A percentile compares a stretch with the other conserved stretches of the same genome.
These are phyloP conservation scores for Gymnoscelis rufifasciata DNA, from an alignment of 2,888 invertebrate genomes.

Conservation along the genomic window DNA sequence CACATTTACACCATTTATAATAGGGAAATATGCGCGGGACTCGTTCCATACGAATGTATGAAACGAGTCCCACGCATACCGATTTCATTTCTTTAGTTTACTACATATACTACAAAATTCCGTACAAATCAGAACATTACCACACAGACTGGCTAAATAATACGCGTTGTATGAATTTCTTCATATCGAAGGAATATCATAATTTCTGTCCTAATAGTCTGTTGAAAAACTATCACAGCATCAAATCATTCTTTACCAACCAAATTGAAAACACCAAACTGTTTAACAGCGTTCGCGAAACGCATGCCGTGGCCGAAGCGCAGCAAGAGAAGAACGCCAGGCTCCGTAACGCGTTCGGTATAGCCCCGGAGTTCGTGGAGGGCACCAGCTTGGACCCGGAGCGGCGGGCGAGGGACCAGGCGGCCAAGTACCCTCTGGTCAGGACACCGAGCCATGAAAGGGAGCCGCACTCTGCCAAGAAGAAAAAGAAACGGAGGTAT, in stretches of 20 bases:
- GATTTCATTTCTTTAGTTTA: too few relatives aligned
- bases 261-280: not conserved
- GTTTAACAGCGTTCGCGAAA: conserved; percentile 89
- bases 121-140: too few relatives aligned
- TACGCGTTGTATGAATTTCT: too few relatives aligned
- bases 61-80: too few relatives aligned
- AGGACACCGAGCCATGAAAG: conserved; percentile 85
- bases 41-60: too few relatives aligned
- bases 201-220: too few relatives aligned
- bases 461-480: conserved; percentile 72
- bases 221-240: not conserved
- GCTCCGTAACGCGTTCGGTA: conserved; percentile 95
- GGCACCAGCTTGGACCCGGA: conserved; percentile 94
- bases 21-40: too few relatives aligned
- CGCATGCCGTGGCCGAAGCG: conserved; percentile 97
- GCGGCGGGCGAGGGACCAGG: conserved; percentile 72
- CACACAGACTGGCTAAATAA: too few relatives aligned
- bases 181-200: too few relatives aligned
- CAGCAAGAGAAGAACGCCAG: conserved; percentile 97
- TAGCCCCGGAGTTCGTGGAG: conserved; percentile 95
- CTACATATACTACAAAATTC: too few relatives aligned
- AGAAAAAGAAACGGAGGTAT: conserved; percentile 87
- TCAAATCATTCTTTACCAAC: not conserved
- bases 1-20: too few relatives aligned
- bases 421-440: conserved; percentile 84